Evolutionary conservation across 2,888 invertebrate species (phyloP).

Genomic region (Leptogaster cylindrica): DNA sequence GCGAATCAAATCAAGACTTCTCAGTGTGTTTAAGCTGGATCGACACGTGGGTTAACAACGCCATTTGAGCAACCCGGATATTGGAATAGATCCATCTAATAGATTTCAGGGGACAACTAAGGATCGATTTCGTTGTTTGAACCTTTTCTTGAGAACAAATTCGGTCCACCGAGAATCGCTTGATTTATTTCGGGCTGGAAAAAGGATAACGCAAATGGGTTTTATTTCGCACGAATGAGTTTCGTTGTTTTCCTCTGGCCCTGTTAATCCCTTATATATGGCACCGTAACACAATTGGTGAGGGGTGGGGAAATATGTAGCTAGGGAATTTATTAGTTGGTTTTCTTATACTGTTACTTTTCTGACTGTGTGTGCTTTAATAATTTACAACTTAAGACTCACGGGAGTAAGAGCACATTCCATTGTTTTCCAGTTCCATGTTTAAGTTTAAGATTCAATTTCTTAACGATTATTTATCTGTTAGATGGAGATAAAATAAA

Average conservation of each 20-base stretch:
- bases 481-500: too few relatives aligned
- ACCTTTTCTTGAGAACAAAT: constrained; percentile 40
- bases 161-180: constrained; percentile 39
- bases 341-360: too few relatives aligned
- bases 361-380: too few relatives aligned
- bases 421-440: too few relatives aligned
- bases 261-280: not conserved
- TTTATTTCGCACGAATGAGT: constrained; percentile 44
- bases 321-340: too few relatives aligned
- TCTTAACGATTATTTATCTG: too few relatives aligned
- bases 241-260: constrained; percentile 13
- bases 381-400: too few relatives aligned
- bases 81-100: constrained; percentile 5
- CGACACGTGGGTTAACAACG: constrained; percentile 29
- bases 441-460: too few relatives aligned
- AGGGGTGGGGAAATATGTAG: too few relatives aligned
- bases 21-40: constrained; percentile 12
- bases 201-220: constrained; percentile 44
- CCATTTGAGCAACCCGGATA: constrained; percentile 34
- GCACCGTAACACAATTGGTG: too few relatives aligned
- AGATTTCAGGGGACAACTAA: constrained; percentile 1
- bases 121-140: constrained; percentile 14
- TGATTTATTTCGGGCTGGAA: constrained; percentile 43
- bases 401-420: too few relatives aligned
- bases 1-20: constrained; percentile 8